Evolutionary conservation across 2,113 vertebrate species (phyloP), one percentile per base, ranked within the genome.

Genomic region (Platichthys stellatus): DNA sequence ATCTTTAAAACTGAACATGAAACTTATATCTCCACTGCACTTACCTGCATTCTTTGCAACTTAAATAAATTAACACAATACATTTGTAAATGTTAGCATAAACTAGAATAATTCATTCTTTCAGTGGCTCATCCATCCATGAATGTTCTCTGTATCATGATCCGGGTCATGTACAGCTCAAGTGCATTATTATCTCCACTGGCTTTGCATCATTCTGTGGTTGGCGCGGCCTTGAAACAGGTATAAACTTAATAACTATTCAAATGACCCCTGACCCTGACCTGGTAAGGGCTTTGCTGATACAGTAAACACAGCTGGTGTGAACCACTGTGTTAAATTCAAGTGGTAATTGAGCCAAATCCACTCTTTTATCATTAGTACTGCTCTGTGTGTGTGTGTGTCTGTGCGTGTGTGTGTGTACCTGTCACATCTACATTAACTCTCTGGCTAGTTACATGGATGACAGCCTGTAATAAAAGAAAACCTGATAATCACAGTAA

Each of bases 401-500:
- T 35, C 3, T 35, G 31, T 35, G 31, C 4, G 4, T 35, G 31
- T 35, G 31, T 35, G 31, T 7, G 43, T 58, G 26, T 51, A 1
- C n/a, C 18, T 31, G 49, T 10, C 1, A n/a, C 38, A 47, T 57
- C 24, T n/a, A 5, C 2, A 2, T 13, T 54, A 35, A 31, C 45
- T 45, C 10, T 54, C 43, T 24, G 54, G 38, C 35, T 69, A 40
- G 65, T 23, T 53, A 45, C 6, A 17, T 17, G 58, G 28, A 60
- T n/a, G 28, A 47, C 45, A 47, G 38, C 38, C 12, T 69, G 20
- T 62, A 65, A 26, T 60, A 38, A 75, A 21, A 85, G 6, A 53
- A 74, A 57, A 61, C 5, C 56, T 53, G 3, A 75, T 43, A 78
- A 26, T 74, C 61, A 56, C 63, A 82, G 23, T 28, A 43, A 57